These are phyloP conservation scores for Candidula unifasciata DNA, from an alignment of 2,888 invertebrate genomes.

Conservation along the genomic window DNA sequence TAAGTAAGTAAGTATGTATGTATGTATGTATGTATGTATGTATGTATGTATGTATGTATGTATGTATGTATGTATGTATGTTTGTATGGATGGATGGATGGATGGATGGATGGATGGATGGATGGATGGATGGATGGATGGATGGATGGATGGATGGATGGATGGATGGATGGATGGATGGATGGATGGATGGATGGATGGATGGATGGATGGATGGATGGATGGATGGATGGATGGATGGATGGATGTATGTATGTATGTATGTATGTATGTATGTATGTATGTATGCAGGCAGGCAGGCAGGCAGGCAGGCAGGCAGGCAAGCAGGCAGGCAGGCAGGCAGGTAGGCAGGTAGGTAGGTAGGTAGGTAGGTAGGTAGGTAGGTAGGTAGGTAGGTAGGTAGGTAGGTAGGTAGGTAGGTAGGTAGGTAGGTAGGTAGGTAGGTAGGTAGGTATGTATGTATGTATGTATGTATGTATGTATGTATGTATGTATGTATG, in stretches of 20 bases:
- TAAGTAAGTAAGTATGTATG: slow-evolving; percentile 7
- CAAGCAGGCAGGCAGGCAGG: too few relatives aligned
- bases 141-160: background rate
- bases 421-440: background rate
- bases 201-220: background rate
- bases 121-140: background rate
- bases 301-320: background rate
- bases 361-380: background rate
- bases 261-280: slow-evolving; percentile 15
- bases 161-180: slow-evolving; percentile 2
- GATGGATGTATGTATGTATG: slow-evolving; percentile 8
- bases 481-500: slow-evolving; percentile 18
- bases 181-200: slow-evolving; percentile 2
- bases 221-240: background rate
- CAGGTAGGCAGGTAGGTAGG: background rate
- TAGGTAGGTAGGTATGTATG: background rate
- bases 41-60: slow-evolving; percentile 2
- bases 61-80: slow-evolving; percentile 13
- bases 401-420: background rate
- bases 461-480: slow-evolving; percentile 20
- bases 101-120: background rate
- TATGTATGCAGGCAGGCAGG: background rate
- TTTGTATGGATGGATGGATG: background rate
- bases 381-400: background rate
- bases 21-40: slow-evolving; percentile 12